A percentile compares a stretch with the other conserved stretches of the same genome.
Conservation (phyloP, 2,113 vertebrate species). For the Phalacrocorax aristotelis region DNA sequence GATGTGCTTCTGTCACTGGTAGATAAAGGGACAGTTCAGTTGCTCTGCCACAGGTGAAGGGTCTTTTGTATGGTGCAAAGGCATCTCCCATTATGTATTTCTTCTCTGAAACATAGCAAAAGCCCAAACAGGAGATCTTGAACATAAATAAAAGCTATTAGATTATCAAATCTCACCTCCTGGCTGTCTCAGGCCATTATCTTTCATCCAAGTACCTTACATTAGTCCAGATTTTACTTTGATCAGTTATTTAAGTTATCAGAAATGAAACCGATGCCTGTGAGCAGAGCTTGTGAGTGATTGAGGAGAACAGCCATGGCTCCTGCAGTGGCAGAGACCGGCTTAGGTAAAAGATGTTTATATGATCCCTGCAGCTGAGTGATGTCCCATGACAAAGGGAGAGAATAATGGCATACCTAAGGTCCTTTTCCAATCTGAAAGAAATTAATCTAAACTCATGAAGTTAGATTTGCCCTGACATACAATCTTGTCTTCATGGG, state of each 20-base stretch:
- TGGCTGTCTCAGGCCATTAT: background rate
- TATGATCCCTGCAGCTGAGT: background rate
- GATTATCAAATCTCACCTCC: background rate
- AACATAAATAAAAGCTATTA: background rate
- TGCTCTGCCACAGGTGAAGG: slow-evolving; percentile 2
- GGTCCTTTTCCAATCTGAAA: background rate
- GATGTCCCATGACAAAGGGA: background rate
- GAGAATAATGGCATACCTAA: background rate
- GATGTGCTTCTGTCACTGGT: background rate
- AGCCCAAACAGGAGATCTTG: background rate
- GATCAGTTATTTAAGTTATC: background rate
- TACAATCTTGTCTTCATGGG: background rate
- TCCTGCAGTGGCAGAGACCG: background rate
- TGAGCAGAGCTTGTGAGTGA: background rate
- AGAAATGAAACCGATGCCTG: background rate
- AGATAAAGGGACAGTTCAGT: slow-evolving; percentile 20
- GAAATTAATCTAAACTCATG: background rate
- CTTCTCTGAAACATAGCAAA: background rate
- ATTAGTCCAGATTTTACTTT: background rate
- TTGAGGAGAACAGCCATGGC: background rate
- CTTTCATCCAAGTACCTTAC: background rate
- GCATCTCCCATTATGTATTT: background rate
- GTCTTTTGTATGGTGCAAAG: background rate
- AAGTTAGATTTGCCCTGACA: slow-evolving; percentile 13
- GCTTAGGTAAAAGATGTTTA: background rate